These are phyloP conservation scores for Drosophila fuyamai DNA, from an alignment of 1,140 invertebrate genomes.

Conservation along the genomic window DNA sequence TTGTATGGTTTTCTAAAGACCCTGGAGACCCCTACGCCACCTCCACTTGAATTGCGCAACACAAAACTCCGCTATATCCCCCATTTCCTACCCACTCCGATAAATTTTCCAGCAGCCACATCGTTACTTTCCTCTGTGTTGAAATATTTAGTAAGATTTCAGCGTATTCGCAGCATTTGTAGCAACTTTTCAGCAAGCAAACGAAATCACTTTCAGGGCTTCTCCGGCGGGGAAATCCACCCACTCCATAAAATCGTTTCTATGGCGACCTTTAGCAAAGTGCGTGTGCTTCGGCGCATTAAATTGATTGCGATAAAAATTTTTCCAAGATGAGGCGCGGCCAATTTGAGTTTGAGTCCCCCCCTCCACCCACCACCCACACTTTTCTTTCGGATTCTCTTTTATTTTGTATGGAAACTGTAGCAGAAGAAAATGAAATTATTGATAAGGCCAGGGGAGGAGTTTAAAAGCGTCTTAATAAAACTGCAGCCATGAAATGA, in stretches of 20 bases:
- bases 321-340: constrained; percentile 51
- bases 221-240: constrained; percentile 17
- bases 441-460: constrained; percentile 34
- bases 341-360: constrained; percentile 46
- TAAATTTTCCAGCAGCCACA: constrained; percentile 11
- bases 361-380: not conserved
- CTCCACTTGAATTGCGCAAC: constrained; percentile 11
- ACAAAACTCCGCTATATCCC: not conserved
- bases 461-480: constrained; percentile 40
- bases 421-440: constrained; percentile 50
- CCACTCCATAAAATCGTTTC: constrained; percentile 42
- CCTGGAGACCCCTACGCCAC: constrained; percentile 1
- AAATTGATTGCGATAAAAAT: constrained; percentile 78
- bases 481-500: constrained; percentile 62
- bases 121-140: constrained; percentile 43
- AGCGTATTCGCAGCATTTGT: constrained; percentile 58
- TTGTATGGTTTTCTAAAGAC: constrained; percentile 46
- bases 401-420: constrained; percentile 25
- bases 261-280: constrained; percentile 60
- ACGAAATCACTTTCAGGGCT: constrained; percentile 55
- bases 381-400: not conserved
- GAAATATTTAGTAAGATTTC: constrained; percentile 80
- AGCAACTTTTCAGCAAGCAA: constrained; percentile 59
- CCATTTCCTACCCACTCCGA: too few species aligned
- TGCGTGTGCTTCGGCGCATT: constrained; percentile 73